Evolutionary conservation across 2,113 vertebrate genomes (phyloP).

Genomic region (Natator depressus): DNA sequence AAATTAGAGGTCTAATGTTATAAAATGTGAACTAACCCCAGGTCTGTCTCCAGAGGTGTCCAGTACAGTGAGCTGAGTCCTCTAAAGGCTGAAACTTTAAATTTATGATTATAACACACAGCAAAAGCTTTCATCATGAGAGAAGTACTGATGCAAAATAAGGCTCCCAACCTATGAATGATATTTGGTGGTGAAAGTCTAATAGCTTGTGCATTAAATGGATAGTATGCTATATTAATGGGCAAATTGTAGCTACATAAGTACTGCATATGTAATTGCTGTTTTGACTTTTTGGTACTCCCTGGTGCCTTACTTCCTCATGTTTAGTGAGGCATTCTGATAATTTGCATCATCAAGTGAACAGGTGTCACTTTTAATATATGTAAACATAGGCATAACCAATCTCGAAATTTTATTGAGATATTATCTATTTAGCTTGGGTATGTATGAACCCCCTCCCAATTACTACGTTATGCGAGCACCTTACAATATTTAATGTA

Average conservation of each 20-base stretch:
- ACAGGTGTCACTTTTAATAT: accelerated
- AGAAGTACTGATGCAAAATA: neutral
- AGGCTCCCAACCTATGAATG: neutral
- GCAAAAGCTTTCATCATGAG: neutral
- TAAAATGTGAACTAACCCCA: neutral
- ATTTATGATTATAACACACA: neutral
- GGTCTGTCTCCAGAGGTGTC: neutral
- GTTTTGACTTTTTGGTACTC: neutral
- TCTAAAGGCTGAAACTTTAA: neutral
- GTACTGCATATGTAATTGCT: neutral
- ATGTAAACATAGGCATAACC: neutral
- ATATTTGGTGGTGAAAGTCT: neutral
- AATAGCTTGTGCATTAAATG: neutral
- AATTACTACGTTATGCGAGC: neutral
- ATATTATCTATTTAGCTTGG: neutral
- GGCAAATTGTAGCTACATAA: neutral
- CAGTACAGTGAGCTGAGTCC: neutral
- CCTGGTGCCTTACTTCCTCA: neutral
- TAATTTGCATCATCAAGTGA: neutral
- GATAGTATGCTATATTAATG: neutral
- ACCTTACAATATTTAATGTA: neutral
- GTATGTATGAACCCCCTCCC: neutral
- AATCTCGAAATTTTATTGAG: neutral
- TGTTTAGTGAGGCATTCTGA: neutral
- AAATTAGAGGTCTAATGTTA: neutral